phyloP scores from a whole-genome alignment of 2,113 vertebrate species.

The rat (Rattus norvegicus) region GRCr8 NC_086035.1:28722001-28722500 shows the following conservation, averaged over 20 bases:
- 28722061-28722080: background rate
- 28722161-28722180: background rate
- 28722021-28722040: background rate
- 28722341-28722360: background rate
- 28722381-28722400: background rate
- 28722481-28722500: background rate
- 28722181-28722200: background rate
- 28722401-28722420: background rate
- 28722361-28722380: background rate
- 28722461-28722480: background rate
- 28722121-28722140: background rate
- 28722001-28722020: background rate
- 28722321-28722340: background rate
- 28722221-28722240: background rate
- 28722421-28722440: background rate
- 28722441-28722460: background rate
- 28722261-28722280: background rate
- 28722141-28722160: background rate
- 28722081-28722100: background rate
- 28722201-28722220: background rate
- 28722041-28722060: background rate
- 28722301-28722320: background rate
- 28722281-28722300: background rate
- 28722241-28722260: background rate
- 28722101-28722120: fast-evolving